A percentile compares a stretch with the other conserved stretches of the same genome.
Evolutionary conservation across 1,140 invertebrate species (phyloP).

Genomic region (Drosophila punjabiensis): DNA sequence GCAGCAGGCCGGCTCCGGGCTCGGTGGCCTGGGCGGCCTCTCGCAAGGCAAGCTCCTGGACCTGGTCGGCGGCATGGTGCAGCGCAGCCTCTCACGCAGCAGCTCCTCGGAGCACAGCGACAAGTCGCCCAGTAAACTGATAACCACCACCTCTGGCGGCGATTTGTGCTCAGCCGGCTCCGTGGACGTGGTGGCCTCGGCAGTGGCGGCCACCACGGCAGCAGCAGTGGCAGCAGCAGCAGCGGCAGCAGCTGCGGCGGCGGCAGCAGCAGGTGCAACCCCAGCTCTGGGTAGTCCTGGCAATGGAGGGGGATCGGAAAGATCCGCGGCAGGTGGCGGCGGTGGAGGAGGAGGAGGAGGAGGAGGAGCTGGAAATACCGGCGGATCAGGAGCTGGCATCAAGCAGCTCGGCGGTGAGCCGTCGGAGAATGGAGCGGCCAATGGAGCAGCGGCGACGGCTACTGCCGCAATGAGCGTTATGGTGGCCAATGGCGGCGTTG

Average conservation of each 20-base stretch:
- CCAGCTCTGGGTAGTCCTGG: slow-evolving; percentile 51
- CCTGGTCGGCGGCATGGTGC: slow-evolving; percentile 52
- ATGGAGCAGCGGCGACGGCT: slow-evolving; percentile 1
- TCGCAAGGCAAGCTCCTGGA: slow-evolving; percentile 59
- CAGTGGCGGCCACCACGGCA: slow-evolving; percentile 48
- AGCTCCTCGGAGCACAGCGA: slow-evolving; percentile 80
- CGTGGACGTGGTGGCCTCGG: slow-evolving; percentile 63
- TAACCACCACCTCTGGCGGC: slow-evolving; percentile 16
- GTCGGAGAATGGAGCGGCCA: slow-evolving; percentile 5
- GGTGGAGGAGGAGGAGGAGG: slow-evolving; percentile 19
- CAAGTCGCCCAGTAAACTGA: slow-evolving; percentile 71
- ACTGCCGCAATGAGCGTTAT: slow-evolving; percentile 28
- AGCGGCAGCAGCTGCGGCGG: slow-evolving; percentile 52
- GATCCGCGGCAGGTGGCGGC: slow-evolving; percentile 26
- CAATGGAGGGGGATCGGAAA: slow-evolving; percentile 59
- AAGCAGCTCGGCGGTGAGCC: slow-evolving; percentile 7
- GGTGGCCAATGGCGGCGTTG: slow-evolving; percentile 20
- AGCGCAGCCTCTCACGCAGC: slow-evolving; percentile 69
- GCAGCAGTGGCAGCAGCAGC: slow-evolving; percentile 9
- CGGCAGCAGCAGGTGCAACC: slow-evolving; percentile 7
- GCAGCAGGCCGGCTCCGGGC: slow-evolving; percentile 23
- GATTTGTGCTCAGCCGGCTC: slow-evolving; percentile 18
- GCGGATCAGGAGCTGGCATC: background rate
- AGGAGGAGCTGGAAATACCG: background rate
- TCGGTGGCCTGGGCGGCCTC: slow-evolving; percentile 11